phyloP scores from a whole-genome alignment of 2,797 vertebrate species.

The Arnoldichthys spilopterus region DNA sequence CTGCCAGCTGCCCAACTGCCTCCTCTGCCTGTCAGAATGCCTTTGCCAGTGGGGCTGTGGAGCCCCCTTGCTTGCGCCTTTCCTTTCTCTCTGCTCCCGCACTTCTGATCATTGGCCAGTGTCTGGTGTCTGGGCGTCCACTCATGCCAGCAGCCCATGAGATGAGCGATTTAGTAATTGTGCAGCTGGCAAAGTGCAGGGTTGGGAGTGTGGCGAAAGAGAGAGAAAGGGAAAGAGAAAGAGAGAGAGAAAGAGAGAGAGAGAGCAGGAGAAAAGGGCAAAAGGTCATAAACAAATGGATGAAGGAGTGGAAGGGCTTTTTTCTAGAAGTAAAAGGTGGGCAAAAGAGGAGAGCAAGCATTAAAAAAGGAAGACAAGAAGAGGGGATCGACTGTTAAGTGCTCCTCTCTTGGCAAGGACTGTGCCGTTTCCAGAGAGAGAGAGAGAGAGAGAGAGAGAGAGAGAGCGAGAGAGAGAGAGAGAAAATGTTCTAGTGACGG shows the following conservation, averaged over 20 bases:
- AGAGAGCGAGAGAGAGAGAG: slow-evolving; percentile 36
- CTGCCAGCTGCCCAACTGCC: slow-evolving; percentile 71
- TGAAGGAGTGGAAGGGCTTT: slow-evolving; percentile 3
- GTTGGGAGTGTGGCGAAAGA: slow-evolving; percentile 61
- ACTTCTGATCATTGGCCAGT: slow-evolving; percentile 55
- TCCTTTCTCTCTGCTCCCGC: not conserved
- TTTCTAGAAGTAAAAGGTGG: slow-evolving; percentile 2
- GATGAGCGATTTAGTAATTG: slow-evolving; percentile 79
- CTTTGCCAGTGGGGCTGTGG: slow-evolving; percentile 45
- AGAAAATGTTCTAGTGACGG: slow-evolving; percentile 37
- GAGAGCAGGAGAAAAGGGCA: slow-evolving; percentile 14
- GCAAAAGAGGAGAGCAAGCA: slow-evolving; percentile 33
- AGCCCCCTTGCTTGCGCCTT: not conserved
- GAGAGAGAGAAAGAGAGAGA: not conserved
- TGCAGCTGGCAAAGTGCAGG: slow-evolving; percentile 69
- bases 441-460: slow-evolving; percentile 46
- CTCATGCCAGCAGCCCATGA: slow-evolving; percentile 70
- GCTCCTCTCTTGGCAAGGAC: slow-evolving; percentile 60
- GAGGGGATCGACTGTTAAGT: slow-evolving; percentile 41
- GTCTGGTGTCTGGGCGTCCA: slow-evolving; percentile 56
- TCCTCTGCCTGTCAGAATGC: slow-evolving; percentile 60
- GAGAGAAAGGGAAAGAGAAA: slow-evolving; percentile 21
- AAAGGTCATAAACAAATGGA: slow-evolving; percentile 16
- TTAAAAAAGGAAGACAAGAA: slow-evolving; percentile 12
- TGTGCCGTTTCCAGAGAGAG: slow-evolving; percentile 45